Base-by-base conservation (phyloP, 2,797 vertebrate genomes). In the Anguilla marmorata region DNA sequence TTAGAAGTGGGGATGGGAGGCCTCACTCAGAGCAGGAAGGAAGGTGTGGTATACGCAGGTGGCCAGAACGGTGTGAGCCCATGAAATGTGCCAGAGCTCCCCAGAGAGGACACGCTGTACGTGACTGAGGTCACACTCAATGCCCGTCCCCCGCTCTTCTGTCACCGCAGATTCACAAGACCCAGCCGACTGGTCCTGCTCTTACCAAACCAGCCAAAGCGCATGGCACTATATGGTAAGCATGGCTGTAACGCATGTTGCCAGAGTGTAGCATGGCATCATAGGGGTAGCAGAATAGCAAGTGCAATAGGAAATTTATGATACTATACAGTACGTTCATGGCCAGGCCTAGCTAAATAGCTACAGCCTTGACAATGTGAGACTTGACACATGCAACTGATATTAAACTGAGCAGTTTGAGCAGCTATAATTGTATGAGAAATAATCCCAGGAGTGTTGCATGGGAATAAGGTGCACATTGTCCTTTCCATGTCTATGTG, bases 401-500 rank as follows among this genome's bases (percentile, higher is more conserved):
- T 21, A 45, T 45, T 76, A 76, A 16, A 14, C 33, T 37, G 6
- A 11, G 27, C 4, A 21, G 33, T 45, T 80, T 45, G 16, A 45
- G 27, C 30, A 33, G 30, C n/a, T 33, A 12, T 12, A 45, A 41
- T 45, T 80, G 76, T 45, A 19, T 41, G 76, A 41, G 41, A 37
- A 24, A 19, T 45, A 52, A 41, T 41, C 41, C 3, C 41, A 41
- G 3, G 82, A 54, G 82, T 2, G 52, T 41, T 45, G 2, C 7
- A 11, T 85, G 83, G 12, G 85, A 88, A 83, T 45, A 80, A 56
- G 84, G 45, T 79, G 87, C 85, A 82, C 86, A 82, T 84, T 85
- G 80, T 90, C 85, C 76, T 87, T 86, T 82, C 82, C 87, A 83
- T 33, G 63, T 27, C 63, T 27, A 9, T 87, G 84, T 88, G 89